A percentile compares a stretch with the other conserved stretches of the same genome.
These are phyloP conservation scores for Chelonia mydas DNA, from an alignment of 2,797 vertebrate genomes.

Conservation along the genomic window DNA sequence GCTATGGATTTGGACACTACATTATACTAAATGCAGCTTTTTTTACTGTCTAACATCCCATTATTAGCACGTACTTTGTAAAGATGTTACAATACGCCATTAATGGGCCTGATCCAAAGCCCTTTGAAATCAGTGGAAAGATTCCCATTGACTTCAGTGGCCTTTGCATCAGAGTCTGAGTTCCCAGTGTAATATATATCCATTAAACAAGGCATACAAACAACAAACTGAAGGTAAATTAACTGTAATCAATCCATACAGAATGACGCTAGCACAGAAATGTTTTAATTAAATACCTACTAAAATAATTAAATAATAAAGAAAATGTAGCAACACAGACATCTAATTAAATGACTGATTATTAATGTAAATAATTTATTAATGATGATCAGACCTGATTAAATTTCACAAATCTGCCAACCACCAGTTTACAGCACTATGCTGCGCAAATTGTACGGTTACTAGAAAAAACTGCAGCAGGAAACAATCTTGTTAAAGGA, in stretches of 20 bases:
- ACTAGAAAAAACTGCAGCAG: background rate
- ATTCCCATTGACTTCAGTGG: background rate
- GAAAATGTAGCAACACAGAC: conserved; percentile 11
- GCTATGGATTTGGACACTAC: background rate
- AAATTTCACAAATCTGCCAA: background rate
- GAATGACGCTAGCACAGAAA: background rate
- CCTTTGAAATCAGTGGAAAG: background rate
- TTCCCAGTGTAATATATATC: background rate
- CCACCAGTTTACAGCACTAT: background rate
- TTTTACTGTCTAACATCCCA: background rate
- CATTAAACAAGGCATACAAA: background rate
- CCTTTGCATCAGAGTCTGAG: background rate
- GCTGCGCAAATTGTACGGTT: background rate
- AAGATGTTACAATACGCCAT: background rate
- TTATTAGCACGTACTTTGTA: background rate
- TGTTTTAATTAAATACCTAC: conserved; percentile 24
- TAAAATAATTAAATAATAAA: conserved; percentile 25
- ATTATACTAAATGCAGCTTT: background rate
- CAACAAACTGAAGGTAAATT: background rate
- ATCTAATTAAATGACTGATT: conserved; percentile 34
- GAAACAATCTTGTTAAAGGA: background rate
- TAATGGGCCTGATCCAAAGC: background rate
- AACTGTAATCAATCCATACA: background rate
- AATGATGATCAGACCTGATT: background rate
- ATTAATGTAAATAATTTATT: conserved; percentile 13